Evolutionary conservation across 2,113 vertebrate species (phyloP).

Genomic region (Cervus canadensis): DNA sequence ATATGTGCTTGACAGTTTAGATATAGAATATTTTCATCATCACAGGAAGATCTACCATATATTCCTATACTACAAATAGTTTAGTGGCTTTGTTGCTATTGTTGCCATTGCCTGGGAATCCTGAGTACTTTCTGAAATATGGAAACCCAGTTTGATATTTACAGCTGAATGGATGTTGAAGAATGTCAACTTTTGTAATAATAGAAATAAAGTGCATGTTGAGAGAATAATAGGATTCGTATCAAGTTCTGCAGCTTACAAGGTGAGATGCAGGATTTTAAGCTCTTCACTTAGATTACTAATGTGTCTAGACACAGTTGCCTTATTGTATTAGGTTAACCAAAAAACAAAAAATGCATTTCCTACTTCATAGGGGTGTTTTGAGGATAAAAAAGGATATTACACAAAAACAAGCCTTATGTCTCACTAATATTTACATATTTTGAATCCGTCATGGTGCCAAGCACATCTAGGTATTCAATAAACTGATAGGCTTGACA

Average conservation of each 20-base stretch:
- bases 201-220: background rate
- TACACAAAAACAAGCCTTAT: background rate
- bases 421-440: background rate
- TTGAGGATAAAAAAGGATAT: background rate
- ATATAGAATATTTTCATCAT: background rate
- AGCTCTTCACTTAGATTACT: background rate
- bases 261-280: background rate
- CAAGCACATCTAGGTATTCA: background rate
- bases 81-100: background rate
- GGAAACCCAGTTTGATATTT: background rate
- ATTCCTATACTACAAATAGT: background rate
- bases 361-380: background rate
- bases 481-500: background rate
- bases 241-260: background rate
- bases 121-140: background rate
- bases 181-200: background rate
- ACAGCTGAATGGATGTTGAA: background rate
- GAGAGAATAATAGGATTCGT: background rate
- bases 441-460: background rate
- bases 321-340: background rate
- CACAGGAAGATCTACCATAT: background rate
- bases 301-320: background rate
- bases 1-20: background rate
- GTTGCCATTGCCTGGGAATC: background rate
- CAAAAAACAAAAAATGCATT: background rate